These are phyloP conservation scores for Meloidogyne exigua DNA, from an alignment of 1,140 invertebrate genomes.

Conservation along the genomic window DNA sequence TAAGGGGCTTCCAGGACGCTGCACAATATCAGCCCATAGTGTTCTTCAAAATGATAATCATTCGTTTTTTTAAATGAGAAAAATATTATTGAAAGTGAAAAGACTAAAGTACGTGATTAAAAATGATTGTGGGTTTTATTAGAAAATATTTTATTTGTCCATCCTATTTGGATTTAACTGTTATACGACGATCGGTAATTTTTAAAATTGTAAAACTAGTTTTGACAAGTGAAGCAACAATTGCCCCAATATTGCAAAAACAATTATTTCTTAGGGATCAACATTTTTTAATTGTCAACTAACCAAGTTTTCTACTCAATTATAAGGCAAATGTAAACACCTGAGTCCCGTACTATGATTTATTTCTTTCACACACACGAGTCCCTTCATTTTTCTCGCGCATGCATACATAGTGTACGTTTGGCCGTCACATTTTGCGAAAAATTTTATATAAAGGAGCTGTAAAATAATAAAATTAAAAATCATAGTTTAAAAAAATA, in stretches of 20 bases:
- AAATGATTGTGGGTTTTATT: no score
- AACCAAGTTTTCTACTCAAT: background rate
- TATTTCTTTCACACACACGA: background rate
- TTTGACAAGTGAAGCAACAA: no score
- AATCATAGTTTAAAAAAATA: background rate
- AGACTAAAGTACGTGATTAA: background rate
- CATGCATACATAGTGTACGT: background rate
- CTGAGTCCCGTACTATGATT: background rate
- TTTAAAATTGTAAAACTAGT: no score
- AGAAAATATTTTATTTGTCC: no score
- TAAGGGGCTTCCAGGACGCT: background rate
- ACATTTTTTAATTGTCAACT: no score
- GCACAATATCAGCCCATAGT: background rate
- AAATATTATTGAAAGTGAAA: background rate
- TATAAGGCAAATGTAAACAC: background rate
- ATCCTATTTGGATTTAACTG: no score
- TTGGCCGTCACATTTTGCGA: background rate
- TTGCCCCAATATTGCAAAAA: no score
- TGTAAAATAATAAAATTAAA: background rate
- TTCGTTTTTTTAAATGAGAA: background rate
- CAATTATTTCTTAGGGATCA: no score
- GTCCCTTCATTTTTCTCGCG: background rate
- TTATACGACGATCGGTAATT: no score
- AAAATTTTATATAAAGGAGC: background rate
- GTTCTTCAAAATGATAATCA: constrained; percentile 4